Percentiles rank a stretch among this genome's conserved stretches.
phyloP scores from a whole-genome alignment of 2,888 invertebrate species.

The Yponomeuta malinellus region DNA sequence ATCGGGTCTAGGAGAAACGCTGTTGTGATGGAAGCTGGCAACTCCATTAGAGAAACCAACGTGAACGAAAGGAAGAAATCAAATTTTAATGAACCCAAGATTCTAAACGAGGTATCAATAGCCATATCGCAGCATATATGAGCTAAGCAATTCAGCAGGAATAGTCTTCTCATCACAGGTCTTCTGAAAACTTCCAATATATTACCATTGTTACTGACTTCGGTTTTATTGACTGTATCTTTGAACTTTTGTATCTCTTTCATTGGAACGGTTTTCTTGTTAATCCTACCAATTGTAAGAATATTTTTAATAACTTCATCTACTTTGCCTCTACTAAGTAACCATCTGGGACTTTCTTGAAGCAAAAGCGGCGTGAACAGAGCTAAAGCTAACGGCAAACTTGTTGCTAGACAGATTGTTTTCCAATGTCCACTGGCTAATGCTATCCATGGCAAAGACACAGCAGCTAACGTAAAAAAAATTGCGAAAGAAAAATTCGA shows the following conservation, averaged over 20 bases:
- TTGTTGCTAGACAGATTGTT: conserved; percentile 17
- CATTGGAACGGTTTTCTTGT: conserved; percentile 18
- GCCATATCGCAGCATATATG: conserved; percentile 18
- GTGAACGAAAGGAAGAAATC: conserved; percentile 20
- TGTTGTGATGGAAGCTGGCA: conserved; percentile 16
- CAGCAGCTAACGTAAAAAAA: conserved; percentile 17
- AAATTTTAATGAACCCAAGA: conserved; percentile 15
- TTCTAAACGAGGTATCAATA: conserved; percentile 20
- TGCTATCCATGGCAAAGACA: conserved; percentile 20
- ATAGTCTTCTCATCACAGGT: conserved; percentile 18
- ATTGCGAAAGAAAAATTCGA: conserved; percentile 20
- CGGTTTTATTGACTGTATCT: conserved; percentile 6
- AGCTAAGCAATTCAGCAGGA: conserved; percentile 17
- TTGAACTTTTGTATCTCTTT: conserved; percentile 19
- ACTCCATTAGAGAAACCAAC: conserved; percentile 18
- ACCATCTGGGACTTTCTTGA: conserved; percentile 52
- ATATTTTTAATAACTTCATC: conserved; percentile 19
- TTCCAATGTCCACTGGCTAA: conserved; percentile 20
- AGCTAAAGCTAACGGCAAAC: conserved; percentile 30
- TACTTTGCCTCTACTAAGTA: conserved; percentile 44
- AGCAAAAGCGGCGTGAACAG: conserved; percentile 40
- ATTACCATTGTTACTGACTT: conserved; percentile 11
- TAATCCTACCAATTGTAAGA: conserved; percentile 15
- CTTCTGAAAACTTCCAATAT: conserved; percentile 18
- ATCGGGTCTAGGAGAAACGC: conserved; percentile 19